Evolutionary conservation across 2,888 invertebrate species (phyloP), one percentile per base, ranked within the genome.

Genomic region (Catocala sponsa): DNA sequence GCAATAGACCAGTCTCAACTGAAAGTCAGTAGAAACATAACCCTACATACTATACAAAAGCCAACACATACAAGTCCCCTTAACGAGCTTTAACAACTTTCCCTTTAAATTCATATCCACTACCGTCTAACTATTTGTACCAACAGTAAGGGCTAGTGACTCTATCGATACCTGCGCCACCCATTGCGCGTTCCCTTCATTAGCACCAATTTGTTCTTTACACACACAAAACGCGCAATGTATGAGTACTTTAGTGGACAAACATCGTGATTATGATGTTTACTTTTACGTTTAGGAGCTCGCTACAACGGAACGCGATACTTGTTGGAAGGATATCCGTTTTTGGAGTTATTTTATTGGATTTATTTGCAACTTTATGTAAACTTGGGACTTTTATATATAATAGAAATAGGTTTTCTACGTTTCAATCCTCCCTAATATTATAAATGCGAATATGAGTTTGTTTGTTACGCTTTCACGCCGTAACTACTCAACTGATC

Each of bases 131-230:
- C 66, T 70, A 68, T 63, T 73, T 74, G 63, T 65, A 73, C 72
- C 72, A 79, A 82, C 74, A 77, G 35, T 49, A 53, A 68, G 59
- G 61, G 71, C 70, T 82, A 81, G 80, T 79, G 80, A 78, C 75
- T 86, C 68, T 78, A 81, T 81, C 78, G 64, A 72, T 57, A 60
- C 12, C 9, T 32, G 38, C 35, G 52, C 47, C 56, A 53, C 55
- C 55, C 50, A 66, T 25, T 7, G 59, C 54, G 57, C 42, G 47
- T 42, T 51, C 49, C 44, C 32, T 33, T 65, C 46, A 68, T 74
- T 74, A 77, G 51, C 63, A 56, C 38, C 42, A 46, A 49, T 60
- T 52, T 58, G 12, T 13, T 59, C 7, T 15, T 43, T 43, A 64
- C 44, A 64, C 59, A 55, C 46, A 64, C 59, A 55, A 38, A 54